A percentile compares a stretch with the other conserved stretches of the same genome.
These are phyloP conservation scores for Scaptomyza pallida DNA, from an alignment of 1,140 invertebrate genomes.

Conservation along the genomic window DNA sequence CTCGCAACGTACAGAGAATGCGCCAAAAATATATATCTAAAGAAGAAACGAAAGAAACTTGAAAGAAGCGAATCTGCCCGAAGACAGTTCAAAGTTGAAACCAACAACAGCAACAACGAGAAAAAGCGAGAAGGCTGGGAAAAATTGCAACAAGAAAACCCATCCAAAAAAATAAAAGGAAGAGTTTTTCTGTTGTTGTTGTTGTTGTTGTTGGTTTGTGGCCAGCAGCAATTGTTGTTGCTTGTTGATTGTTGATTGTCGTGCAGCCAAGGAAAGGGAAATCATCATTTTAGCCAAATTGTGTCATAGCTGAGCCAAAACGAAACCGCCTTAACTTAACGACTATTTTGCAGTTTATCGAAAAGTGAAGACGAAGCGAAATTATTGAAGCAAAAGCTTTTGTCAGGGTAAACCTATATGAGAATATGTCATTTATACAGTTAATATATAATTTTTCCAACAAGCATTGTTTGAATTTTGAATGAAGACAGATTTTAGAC, in stretches of 20 bases:
- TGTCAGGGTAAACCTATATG: no score
- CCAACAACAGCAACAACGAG: not conserved
- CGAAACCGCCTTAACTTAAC: no score
- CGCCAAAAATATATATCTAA: slow-evolving; percentile 3
- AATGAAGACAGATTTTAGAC: no score
- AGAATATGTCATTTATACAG: no score
- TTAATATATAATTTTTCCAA: no score
- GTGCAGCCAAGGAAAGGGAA: slow-evolving; percentile 45
- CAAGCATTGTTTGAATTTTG: no score
- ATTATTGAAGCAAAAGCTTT: no score
- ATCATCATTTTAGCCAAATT: slow-evolving; percentile 39
- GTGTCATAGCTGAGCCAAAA: slow-evolving; percentile 32
- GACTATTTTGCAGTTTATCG: no score
- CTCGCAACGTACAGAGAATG: slow-evolving; percentile 26
- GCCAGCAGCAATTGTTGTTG: not conserved
- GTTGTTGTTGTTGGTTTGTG: no score
- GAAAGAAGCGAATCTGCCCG: slow-evolving; percentile 31
- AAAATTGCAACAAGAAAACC: not conserved
- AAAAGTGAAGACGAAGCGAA: no score
- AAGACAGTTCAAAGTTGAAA: slow-evolving; percentile 39
- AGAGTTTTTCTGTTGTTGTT: no score
- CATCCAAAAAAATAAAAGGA: slow-evolving; percentile 20
- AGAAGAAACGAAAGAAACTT: slow-evolving; percentile 4
- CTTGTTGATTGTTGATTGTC: not conserved
- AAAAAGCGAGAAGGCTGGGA: slow-evolving; percentile 18